Base-by-base conservation (phyloP, 2,113 vertebrate genomes). In the Trichomycterus rosablanca region DNA sequence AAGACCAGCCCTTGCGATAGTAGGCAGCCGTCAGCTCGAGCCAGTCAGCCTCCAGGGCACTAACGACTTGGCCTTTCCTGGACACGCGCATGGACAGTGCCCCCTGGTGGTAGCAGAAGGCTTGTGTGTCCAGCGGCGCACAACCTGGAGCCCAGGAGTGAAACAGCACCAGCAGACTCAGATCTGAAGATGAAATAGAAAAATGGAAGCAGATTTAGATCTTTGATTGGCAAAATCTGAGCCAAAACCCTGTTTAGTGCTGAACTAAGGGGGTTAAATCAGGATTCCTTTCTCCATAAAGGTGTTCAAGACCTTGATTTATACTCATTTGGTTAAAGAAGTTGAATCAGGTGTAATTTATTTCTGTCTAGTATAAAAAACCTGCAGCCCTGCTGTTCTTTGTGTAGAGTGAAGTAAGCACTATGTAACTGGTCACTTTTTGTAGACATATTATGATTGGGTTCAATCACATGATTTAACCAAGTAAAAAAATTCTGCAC, bases 1-100 rank as follows among this genome's bases (percentile, higher is more conserved):
- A 79, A 4, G 94, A 91, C 80, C 95, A 90, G 73, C 96, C 95
- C 79, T 91, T 93, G 58, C 93, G 90, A 53, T 96, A 96, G 79
- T 97, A 95, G 70, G 89, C 86, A 0, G 93, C 89, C 0, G 93
- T 97, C 80, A 97, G 78, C 74, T 96, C 93, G 50, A 98, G 85
- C 96, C 96, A 98, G 67, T 98, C 95, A 3, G 95, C 95, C 56
- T 98, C 96, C 67, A 98, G 80, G 0, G 87, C 83, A 20, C 88
- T 94, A 68, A 98, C 83, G 58, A 91, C 84, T 1, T 93, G 79
- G 9, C 96, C 96, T 73, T 95, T 97, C 63, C 93, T 86, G 30
- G 91, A 89, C 3, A 95, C 88, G 35, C 92, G 92, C 89, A 98
- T 89, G 30, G 93, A 92, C 26, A 97, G 79, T 42, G 83, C 63